These are phyloP conservation scores for Dendropsophus ebraccatus DNA, from an alignment of 2,113 vertebrate species.

Conservation along the genomic window DNA sequence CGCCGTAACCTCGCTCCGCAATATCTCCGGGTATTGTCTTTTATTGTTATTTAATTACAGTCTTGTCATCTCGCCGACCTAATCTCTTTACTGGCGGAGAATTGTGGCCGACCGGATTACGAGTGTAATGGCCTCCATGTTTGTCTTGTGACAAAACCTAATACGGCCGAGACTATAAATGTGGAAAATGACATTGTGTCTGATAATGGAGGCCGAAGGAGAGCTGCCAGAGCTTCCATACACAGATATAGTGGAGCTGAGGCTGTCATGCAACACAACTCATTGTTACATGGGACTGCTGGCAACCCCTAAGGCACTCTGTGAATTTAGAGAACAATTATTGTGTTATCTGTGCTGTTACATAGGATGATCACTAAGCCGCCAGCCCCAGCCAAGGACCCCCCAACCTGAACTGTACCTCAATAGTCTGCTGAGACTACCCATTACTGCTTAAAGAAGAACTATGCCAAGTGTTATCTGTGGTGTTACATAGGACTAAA, in stretches of 20 bases:
- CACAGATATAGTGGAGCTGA: neutral
- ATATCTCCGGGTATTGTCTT: neutral
- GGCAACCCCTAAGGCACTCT: too few relatives aligned
- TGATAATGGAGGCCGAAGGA: slow-evolving; percentile 38
- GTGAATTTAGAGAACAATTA: too few relatives aligned
- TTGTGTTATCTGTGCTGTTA: too few relatives aligned
- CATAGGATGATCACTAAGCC: too few relatives aligned
- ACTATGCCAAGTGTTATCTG: too few relatives aligned
- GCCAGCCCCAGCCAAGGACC: too few relatives aligned
- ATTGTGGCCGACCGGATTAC: neutral
- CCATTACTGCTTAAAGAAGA: too few relatives aligned
- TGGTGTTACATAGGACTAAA: too few relatives aligned
- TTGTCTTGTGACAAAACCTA: slow-evolving; percentile 40
- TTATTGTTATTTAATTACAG: slow-evolving; percentile 42
- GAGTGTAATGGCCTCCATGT: neutral
- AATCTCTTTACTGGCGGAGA: slow-evolving; percentile 44
- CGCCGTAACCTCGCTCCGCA: slow-evolving; percentile 5
- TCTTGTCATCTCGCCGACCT: slow-evolving; percentile 33
- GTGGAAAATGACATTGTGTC: slow-evolving; percentile 58
- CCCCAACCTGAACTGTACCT: too few relatives aligned
- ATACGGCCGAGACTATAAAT: neutral
- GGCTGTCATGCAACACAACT: neutral
- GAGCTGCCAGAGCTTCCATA: slow-evolving; percentile 26
- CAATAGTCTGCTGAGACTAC: too few relatives aligned
- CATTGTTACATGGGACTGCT: neutral